Evolutionary conservation across 2,888 invertebrate genomes (phyloP), one percentile per base, ranked within the genome.

Genomic region (Elmis aenea): DNA sequence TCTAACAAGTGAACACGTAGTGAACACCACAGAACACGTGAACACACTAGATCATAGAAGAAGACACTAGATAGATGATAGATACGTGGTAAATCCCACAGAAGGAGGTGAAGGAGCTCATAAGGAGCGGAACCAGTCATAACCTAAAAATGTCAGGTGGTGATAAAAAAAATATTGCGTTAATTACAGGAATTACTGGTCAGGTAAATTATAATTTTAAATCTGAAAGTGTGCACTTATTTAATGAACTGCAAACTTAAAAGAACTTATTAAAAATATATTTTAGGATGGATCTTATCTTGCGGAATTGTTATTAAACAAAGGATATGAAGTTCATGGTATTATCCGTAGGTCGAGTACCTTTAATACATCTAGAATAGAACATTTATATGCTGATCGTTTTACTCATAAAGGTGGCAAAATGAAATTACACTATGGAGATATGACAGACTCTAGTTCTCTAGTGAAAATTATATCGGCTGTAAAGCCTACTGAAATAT

Each of bases 381-480:
- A 94, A 59, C 99, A 99, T 69, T 71, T 99, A 31, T 97, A 99
- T 66, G 86, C 83, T 0, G 85, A 96, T 68, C 90, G 90, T 0
- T 79, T 83, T 21, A 81, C 86, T 13, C 97, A 97, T 67, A 81
- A 79, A n/a, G 85, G 85, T 13, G 91, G 87, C 0, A 76, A 76
- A 52, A 91, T 95, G 85, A 87, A 90, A 55, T 72, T 99, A 4
- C 99, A 99, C 67, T 99, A 99, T 67, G 99, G 99, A 8, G 99
- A 99, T 62, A 84, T 99, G 79, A 97, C 97, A 0, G 99, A 99
- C 67, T 94, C 94, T 28, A 92, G 94, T 46, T 94, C 94, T 64
- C 71, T 94, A 41, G 86, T 90, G 13, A 91, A 90, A 71, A 81
- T 93, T 16, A 87, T 94, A 33, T 68, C 69, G 11, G 62, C 76